Evolutionary conservation across 64 coral and sea anemone species (phyloP), one percentile per base, ranked within the genome.

Genomic region (Montipora cactus): DNA sequence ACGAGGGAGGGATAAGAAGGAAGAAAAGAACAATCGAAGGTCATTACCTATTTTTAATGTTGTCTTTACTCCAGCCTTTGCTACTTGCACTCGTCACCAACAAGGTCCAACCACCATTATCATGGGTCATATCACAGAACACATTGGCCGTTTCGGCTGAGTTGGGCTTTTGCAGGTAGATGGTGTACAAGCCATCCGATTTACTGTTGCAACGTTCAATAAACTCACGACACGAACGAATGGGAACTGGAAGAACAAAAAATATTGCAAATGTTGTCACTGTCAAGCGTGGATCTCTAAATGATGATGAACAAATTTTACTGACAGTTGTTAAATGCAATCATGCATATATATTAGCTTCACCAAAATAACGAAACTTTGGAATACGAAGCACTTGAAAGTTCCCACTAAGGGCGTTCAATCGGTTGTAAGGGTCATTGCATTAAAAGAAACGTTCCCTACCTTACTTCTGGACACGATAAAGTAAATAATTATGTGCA

Each of bases 151-250:
- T 82, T 88, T 89, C 84, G 4, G 94, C 97, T 51, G 89, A 88
- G 76, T 94, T 81, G 55, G 50, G 71, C 58, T 98, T 95, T 49
- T 93, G 88, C 8, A 94, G 37, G 62, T 91, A 95, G 58, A 98
- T 88, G 20, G 94, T 95, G 28, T 98, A 98, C 18, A 95, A 59
- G 80, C 97, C 97, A 80, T 98, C 97, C 44, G 81, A 61, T 76
- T 89, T 89, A 13, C 89, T 89, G 78, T 96, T 91, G 75, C 97
- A 98, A 7, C 97, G 97, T 84, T 95, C 88, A 47, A 89, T 69
- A 61, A 96, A 98, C 83, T 98, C 97, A 15, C 94, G 94, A 44
- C 97, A 98, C 57, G 97, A 98, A 68, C 97, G 94, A 22, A 98
- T 83, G 8, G 94, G 97, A 71, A 98, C 97, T 98, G 83, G 4